Evolutionary conservation across 2,797 vertebrate species (phyloP), one percentile per base, ranked within the genome.

Genomic region (Picus viridis): DNA sequence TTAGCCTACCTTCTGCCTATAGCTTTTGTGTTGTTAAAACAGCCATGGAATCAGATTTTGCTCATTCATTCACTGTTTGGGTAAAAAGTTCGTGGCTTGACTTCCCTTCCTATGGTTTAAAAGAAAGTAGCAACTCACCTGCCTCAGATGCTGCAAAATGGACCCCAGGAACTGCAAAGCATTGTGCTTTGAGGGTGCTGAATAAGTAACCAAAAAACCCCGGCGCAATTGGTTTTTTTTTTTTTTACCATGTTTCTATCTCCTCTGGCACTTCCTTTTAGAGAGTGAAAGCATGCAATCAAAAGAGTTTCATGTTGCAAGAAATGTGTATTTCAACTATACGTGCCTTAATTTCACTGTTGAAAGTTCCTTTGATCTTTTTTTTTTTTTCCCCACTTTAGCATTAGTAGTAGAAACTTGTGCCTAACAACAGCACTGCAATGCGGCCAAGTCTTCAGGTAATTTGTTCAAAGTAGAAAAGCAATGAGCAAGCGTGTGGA

Each of bases 281-380:
- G 43, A 84, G 82, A 88, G 62, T 63, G 72, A 90, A 82, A 86
- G 41, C 83, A 62, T 73, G 29, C 83, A 93, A 82, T 86, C 92
- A 85, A 78, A 83, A 93, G 94, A 93, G 81, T 63, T 74, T 71
- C 82, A 59, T 56, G 78, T 80, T 92, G 89, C 71, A 77, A 94
- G 94, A 94, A 96, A 88, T 54, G 54, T 2, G 3, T 51, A 82
- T 91, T 95, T 96, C 90, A 96, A 65, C 65, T 88, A 58, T 68
- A 68, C 16, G 0, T 93, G 62, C 61, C 81, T 78, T 95, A 94
- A 92, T 94, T 96, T 93, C 83, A 23, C 83, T 59, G 62, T 30
- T 86, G 81, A 83, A 93, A 91, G 80, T 82, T 94, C 79, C 94
- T 96, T 96, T 94, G 94, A 94, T 96, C 79, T 93, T 92, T 74